phyloP scores from a whole-genome alignment of 2,113 vertebrate genomes.

The Kryptolebias marmoratus region DNA sequence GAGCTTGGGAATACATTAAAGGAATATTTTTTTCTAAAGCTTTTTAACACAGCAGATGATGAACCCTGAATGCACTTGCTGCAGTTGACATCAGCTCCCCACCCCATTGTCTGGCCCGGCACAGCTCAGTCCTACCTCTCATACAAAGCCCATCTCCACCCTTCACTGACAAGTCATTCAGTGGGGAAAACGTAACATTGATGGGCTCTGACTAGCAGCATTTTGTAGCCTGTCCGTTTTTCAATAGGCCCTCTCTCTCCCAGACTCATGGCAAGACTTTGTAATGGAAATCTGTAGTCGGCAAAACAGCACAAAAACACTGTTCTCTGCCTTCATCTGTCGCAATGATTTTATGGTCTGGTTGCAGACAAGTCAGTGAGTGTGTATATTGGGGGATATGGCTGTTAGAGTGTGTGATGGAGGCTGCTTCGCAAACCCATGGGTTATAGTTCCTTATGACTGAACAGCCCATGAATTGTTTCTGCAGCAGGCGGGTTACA shows the following conservation, averaged over 20 bases:
- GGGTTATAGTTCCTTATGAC: constrained; percentile 69
- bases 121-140: constrained; percentile 49
- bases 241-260: constrained; percentile 66
- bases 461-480: constrained; percentile 68
- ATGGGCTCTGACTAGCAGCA: constrained; percentile 72
- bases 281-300: constrained; percentile 79
- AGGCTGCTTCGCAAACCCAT: constrained; percentile 60
- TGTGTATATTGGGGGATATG: constrained; percentile 28
- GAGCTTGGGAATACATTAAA: constrained; percentile 57
- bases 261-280: constrained; percentile 75
- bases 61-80: constrained; percentile 71
- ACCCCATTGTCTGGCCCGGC: constrained; percentile 66
- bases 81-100: constrained; percentile 59
- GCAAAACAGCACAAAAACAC: constrained; percentile 73
- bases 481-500: constrained; percentile 60
- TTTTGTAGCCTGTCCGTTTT: constrained; percentile 73
- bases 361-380: constrained; percentile 52
- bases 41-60: constrained; percentile 62
- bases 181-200: constrained; percentile 60
- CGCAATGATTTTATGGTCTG: constrained; percentile 70
- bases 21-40: constrained; percentile 45
- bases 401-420: constrained; percentile 48
- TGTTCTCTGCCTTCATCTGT: constrained; percentile 76
- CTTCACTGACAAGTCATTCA: constrained; percentile 67
- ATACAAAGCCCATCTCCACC: constrained; percentile 69